Evolutionary conservation across 2,113 vertebrate species (phyloP).

Genomic region (Osmerus eperlanus): DNA sequence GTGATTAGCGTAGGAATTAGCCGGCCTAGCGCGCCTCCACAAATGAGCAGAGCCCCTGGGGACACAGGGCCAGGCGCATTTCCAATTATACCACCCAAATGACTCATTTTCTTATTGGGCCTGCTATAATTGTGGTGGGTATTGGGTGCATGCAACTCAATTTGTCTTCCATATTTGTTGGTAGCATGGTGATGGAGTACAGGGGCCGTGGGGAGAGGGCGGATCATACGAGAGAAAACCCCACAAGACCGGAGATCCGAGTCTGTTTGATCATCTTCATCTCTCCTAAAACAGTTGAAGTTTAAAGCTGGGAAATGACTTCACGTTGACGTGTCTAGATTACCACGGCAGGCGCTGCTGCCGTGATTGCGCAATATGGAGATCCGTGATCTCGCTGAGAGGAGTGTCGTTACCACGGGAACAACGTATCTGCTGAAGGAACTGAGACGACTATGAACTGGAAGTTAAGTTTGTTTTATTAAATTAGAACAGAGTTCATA

Average conservation of each 20-base stretch:
- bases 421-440: neutral
- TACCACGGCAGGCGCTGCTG: too few species aligned
- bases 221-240: constrained; percentile 75
- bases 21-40: constrained; percentile 81
- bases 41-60: constrained; percentile 84
- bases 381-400: neutral
- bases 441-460: neutral
- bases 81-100: constrained; percentile 97
- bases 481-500: constrained; percentile 28
- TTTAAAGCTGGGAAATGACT: constrained; percentile 45
- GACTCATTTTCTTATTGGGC: constrained; percentile 97
- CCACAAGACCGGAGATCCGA: constrained; percentile 54
- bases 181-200: constrained; percentile 89
- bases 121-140: constrained; percentile 95
- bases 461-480: constrained; percentile 63
- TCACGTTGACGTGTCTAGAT: too few species aligned
- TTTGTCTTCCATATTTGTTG: constrained; percentile 98
- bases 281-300: constrained; percentile 69
- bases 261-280: constrained; percentile 69
- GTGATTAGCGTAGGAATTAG: constrained; percentile 88
- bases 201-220: constrained; percentile 73
- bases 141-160: constrained; percentile 96
- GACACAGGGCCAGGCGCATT: constrained; percentile 88
- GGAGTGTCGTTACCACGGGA: neutral
- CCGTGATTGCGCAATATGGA: too few species aligned